Conservation (phyloP, 2,888 invertebrate species). For the Andrena haemorrhoa region DNA sequence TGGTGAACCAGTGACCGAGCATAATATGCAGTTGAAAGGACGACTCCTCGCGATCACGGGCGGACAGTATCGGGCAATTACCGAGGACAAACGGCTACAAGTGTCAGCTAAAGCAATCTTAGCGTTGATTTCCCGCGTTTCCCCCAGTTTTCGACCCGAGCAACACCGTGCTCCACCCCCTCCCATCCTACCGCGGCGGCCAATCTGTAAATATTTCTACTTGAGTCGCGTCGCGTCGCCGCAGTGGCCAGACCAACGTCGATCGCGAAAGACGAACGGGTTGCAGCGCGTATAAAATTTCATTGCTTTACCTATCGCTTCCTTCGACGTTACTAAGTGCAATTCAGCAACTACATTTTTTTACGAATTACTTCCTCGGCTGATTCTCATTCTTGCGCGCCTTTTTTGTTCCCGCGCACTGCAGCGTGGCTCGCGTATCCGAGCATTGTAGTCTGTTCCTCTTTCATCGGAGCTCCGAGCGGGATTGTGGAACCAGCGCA, state of each 20-base stretch:
- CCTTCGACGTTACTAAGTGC: background rate
- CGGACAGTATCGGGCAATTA: slow-evolving; percentile 29
- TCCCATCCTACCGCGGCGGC: slow-evolving; percentile 1
- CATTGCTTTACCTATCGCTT: background rate
- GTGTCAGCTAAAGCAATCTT: slow-evolving; percentile 17
- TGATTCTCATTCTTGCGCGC: too few relatives aligned
- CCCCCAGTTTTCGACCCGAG: slow-evolving; percentile 21
- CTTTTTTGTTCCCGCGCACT: too few relatives aligned
- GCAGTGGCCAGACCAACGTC: slow-evolving; percentile 5
- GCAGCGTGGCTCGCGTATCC: too few relatives aligned
- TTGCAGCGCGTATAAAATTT: background rate
- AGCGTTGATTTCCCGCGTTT: slow-evolving; percentile 17
- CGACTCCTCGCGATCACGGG: background rate
- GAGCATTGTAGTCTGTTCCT: too few relatives aligned
- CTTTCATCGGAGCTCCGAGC: too few relatives aligned
- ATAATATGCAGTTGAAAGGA: background rate
- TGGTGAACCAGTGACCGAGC: background rate
- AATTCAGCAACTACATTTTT: too few relatives aligned
- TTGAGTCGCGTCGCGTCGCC: slow-evolving; percentile 19
- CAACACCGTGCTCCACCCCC: background rate
- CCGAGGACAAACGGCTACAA: slow-evolving; percentile 22
- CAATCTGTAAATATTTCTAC: slow-evolving; percentile 42
- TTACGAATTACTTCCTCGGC: too few relatives aligned
- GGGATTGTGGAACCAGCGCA: too few relatives aligned
- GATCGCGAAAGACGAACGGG: slow-evolving; percentile 19